Base-by-base conservation (phyloP, 2,797 vertebrate species). In the Oreortyx pictus region DNA sequence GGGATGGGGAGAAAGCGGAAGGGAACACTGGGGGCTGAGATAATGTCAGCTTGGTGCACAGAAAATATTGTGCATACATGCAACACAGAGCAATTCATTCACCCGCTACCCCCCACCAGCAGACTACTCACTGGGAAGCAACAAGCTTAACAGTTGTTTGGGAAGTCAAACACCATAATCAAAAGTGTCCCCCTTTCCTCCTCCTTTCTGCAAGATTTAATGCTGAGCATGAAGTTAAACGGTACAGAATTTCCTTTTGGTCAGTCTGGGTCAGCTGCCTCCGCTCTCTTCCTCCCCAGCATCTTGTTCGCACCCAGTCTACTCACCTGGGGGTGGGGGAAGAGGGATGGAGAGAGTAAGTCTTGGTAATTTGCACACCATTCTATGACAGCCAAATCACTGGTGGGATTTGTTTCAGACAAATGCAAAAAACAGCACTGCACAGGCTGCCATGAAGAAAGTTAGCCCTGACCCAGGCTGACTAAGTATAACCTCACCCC, bases 141-240 rank as follows among this genome's bases (percentile, higher is more conserved):
- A 39, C 9, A 43, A 14, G 41, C 50, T 65, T 14, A 56, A 18
- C 14, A 83, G 46, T 27, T 68, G 35, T 43, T 33, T 61, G 17
- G 56, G 41, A 89, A 73, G 25, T 70, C 10, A 20, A 41, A 62
- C 1, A 2, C 57, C 60, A 43, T 5, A 75, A 65, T 5, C 56
- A 73, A 5, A 62, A 59, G 27, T 2, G 47, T 24, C n/a, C 59
- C 33, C 8, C 24, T 29, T 83, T 72, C 29, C 39, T 82, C 37
- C 33, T 79, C 27, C 54, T 86, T 82, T 76, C 24, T 35, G 20
- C 8, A 8, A 49, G 50, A 7, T 50, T 71, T 52, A 62, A 78
- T n/a, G 49, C n/a, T 56, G 49, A 72, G 6, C 25, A 39, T 0
- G 0, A 31, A 9, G 52, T 15, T 29, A 31, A 54, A 54, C 11